Evolutionary conservation across 2,797 vertebrate genomes (phyloP).

Genomic region (Schizothorax lantsangensis): DNA sequence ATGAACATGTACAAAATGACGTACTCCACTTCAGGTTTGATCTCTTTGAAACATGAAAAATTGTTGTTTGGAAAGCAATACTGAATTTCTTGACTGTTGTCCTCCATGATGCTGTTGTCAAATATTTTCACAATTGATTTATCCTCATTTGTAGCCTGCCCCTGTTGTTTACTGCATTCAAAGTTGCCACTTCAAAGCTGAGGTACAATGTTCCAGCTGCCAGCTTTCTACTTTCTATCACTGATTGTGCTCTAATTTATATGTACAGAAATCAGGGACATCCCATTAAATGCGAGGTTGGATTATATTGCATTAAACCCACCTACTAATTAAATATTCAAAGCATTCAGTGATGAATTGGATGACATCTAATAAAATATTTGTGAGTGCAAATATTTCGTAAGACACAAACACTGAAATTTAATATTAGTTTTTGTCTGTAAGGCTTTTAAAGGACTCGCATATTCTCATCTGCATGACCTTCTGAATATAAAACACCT

Average conservation of each 20-base stretch:
- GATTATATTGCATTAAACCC: neutral
- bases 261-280: neutral
- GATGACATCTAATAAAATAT: neutral
- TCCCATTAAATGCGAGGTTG: neutral
- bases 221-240: neutral
- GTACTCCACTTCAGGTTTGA: constrained; percentile 4
- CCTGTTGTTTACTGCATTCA: neutral
- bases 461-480: too few species aligned
- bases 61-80: constrained; percentile 21
- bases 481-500: too few species aligned
- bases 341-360: neutral
- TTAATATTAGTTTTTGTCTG: too few species aligned
- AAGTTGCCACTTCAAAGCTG: neutral
- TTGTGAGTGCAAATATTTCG: neutral
- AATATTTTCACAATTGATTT: neutral
- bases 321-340: constrained; percentile 19
- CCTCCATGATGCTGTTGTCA: neutral
- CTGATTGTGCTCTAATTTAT: neutral
- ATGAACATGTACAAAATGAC: neutral
- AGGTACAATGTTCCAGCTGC: neutral
- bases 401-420: neutral
- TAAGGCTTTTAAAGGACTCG: too few species aligned
- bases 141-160: neutral
- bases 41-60: constrained; percentile 20
- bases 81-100: neutral